Evolutionary conservation across 2,113 vertebrate species (phyloP).

Genomic region (Pygoscelis antarcticus): DNA sequence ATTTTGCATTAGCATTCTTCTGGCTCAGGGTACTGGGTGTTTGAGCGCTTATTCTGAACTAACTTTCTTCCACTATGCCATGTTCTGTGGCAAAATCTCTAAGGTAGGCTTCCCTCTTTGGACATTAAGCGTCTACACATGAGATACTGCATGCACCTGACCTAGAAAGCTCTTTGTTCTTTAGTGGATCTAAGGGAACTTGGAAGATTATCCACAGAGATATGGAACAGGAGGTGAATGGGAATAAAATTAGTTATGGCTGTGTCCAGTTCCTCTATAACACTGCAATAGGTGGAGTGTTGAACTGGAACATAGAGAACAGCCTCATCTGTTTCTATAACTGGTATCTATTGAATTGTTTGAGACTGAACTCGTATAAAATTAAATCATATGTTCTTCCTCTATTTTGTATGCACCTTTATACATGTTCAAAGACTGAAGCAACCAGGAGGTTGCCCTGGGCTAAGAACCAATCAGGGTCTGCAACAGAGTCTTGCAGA

Average conservation of each 20-base stretch:
- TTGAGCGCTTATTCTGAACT: neutral
- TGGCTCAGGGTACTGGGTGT: neutral
- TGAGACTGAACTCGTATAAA: neutral
- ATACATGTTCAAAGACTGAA: neutral
- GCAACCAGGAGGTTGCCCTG: neutral
- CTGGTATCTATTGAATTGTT: neutral
- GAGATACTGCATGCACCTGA: neutral
- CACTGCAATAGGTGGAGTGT: neutral
- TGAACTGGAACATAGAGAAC: neutral
- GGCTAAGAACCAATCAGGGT: neutral
- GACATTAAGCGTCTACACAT: neutral
- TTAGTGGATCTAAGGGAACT: neutral
- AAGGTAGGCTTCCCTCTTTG: neutral
- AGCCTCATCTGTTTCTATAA: neutral
- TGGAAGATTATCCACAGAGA: neutral
- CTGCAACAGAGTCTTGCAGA: neutral
- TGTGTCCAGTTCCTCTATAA: neutral
- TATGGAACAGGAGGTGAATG: neutral
- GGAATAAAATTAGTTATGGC: neutral
- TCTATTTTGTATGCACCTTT: neutral
- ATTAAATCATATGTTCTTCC: neutral
- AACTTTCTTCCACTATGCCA: neutral
- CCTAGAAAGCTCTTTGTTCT: neutral
- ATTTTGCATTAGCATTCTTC: neutral
- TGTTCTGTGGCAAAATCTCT: neutral